Conservation (phyloP, 2,888 invertebrate species). For the Thereva nobilitata region DNA sequence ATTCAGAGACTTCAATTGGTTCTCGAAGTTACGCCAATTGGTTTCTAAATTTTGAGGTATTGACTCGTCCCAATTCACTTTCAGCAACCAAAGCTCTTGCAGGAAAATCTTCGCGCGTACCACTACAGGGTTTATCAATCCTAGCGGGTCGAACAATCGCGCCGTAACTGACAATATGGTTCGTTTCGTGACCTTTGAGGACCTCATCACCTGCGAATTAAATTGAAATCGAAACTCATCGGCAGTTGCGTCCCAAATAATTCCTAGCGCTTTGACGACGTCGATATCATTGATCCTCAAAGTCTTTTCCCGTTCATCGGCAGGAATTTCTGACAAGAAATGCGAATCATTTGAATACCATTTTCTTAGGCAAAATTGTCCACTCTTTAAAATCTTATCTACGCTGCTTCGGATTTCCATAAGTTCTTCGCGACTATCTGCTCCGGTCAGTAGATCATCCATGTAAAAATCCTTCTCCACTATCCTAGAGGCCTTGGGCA, state of each 20-base stretch:
- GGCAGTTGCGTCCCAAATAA: too few relatives aligned
- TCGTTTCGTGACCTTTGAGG: background rate
- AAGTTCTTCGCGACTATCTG: too few relatives aligned
- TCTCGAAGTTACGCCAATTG: background rate
- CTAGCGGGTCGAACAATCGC: conserved; percentile 12
- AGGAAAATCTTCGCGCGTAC: background rate
- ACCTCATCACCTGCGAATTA: conserved; percentile 26
- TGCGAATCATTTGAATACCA: conserved; percentile 37
- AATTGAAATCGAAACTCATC: too few relatives aligned
- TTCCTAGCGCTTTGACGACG: too few relatives aligned
- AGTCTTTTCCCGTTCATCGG: background rate
- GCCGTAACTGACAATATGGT: background rate
- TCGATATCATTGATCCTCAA: background rate
- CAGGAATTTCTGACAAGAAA: background rate
- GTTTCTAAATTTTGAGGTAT: background rate
- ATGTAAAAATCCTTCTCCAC: too few relatives aligned
- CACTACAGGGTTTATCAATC: background rate
- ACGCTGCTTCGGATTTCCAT: too few relatives aligned
- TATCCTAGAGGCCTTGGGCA: too few relatives aligned
- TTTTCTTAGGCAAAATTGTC: too few relatives aligned
- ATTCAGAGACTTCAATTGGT: background rate
- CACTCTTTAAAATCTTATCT: too few relatives aligned
- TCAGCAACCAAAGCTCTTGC: conserved; percentile 2
- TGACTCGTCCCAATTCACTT: conserved; percentile 11
- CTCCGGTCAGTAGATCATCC: too few relatives aligned